phyloP scores from a whole-genome alignment of 2,888 invertebrate genomes.

The Hypena proboscidalis region DNA sequence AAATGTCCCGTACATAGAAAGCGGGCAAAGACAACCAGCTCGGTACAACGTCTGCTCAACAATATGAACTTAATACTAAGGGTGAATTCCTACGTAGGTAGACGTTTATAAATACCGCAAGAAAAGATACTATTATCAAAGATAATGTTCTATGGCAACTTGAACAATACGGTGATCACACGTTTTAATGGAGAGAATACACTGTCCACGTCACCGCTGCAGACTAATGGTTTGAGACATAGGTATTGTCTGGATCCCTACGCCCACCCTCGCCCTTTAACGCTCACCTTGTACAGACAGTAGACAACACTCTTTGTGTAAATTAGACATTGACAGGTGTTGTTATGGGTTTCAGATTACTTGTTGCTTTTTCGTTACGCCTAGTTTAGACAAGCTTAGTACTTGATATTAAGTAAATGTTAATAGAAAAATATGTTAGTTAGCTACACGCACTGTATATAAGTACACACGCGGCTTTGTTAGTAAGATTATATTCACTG shows the following conservation, averaged over 20 bases:
- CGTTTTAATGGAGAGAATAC: not conserved
- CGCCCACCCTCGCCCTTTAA: not conserved
- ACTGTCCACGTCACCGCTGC: not conserved
- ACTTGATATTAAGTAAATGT: too few relatives aligned
- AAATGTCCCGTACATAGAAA: not conserved
- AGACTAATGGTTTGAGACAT: conserved; percentile 6
- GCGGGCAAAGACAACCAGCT: not conserved
- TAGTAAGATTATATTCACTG: too few relatives aligned
- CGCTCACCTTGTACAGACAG: conserved; percentile 7
- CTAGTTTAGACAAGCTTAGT: too few relatives aligned
- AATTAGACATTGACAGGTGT: not conserved
- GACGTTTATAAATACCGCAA: not conserved
- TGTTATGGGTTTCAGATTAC: conserved; percentile 1
- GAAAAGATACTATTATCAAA: conserved; percentile 1
- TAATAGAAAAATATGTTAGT: not conserved
- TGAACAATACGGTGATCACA: conserved; percentile 5
- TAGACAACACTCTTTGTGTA: not conserved
- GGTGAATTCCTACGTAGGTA: not conserved
- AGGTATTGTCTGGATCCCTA: conserved; percentile 11
- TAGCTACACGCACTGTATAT: too few relatives aligned
- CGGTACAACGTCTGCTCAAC: conserved; percentile 1
- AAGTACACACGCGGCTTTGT: too few relatives aligned
- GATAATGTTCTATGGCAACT: conserved; percentile 3
- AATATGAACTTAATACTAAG: not conserved
- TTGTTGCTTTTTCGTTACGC: not conserved